Conservation (phyloP, 1,140 invertebrate species). For the Hormaphis cornu region DNA sequence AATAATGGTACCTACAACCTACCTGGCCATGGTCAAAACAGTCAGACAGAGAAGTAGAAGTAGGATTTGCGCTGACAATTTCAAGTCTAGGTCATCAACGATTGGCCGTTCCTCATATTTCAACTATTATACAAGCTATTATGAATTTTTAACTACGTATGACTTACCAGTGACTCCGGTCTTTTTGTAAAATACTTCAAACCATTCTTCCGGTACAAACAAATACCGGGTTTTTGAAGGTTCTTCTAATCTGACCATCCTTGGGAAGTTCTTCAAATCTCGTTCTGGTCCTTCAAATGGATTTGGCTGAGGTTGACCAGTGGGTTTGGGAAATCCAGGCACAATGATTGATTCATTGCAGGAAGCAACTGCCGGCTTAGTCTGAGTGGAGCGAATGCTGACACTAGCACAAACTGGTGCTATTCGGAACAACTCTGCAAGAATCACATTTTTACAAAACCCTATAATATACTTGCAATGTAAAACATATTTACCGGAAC, state of each 20-base stretch:
- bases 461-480: neutral
- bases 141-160: no score
- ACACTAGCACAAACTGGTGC: neutral
- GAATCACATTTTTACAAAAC: neutral
- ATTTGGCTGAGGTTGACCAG: slow-evolving; percentile 18
- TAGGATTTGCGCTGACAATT: no score
- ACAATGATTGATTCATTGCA: slow-evolving; percentile 26
- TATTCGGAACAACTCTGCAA: slow-evolving; percentile 6
- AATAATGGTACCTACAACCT: no score
- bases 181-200: slow-evolving; percentile 85
- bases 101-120: no score
- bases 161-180: slow-evolving; percentile 75
- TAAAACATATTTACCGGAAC: neutral
- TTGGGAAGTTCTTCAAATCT: slow-evolving; percentile 58
- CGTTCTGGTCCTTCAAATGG: slow-evolving; percentile 42
- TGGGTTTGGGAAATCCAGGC: slow-evolving; percentile 16
- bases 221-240: slow-evolving; percentile 70
- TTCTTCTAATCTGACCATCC: slow-evolving; percentile 53
- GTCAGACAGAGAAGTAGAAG: no score
- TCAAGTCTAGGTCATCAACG: no score
- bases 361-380: neutral
- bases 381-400: neutral
- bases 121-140: no score
- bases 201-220: slow-evolving; percentile 91
- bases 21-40: no score